Conservation (phyloP, 2,888 invertebrate genomes). For the Heteromurus nitidus region DNA sequence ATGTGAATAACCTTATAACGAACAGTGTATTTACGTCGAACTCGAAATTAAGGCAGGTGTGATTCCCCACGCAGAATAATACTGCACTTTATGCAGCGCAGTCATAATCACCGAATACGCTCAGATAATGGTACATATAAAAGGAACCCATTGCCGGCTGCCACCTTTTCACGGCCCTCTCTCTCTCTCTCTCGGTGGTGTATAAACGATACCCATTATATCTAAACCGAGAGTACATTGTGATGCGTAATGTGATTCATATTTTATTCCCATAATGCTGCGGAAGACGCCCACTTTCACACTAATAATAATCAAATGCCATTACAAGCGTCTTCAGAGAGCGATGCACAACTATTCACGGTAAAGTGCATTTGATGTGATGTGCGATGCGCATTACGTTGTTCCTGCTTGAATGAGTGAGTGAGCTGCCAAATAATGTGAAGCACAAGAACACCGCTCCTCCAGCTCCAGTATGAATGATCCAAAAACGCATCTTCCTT, state of each 20-base stretch:
- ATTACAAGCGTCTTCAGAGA: conserved; percentile 44
- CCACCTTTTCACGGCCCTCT: conserved; percentile 60
- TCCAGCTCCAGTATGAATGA: neutral
- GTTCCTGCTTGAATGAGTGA: neutral
- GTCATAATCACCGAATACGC: conserved; percentile 4
- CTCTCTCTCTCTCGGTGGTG: too few species aligned
- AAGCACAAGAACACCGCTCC: neutral
- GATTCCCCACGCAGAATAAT: conserved; percentile 25
- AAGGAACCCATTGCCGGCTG: conserved; percentile 32
- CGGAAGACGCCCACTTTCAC: conserved; percentile 60
- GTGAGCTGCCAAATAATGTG: conserved; percentile 1
- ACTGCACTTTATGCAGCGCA: neutral
- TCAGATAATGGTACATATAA: conserved; percentile 35
- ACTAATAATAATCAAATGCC: conserved; percentile 61
- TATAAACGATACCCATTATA: conserved; percentile 59
- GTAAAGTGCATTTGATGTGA: conserved; percentile 3
- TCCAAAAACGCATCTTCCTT: conserved; percentile 22
- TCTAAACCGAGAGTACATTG: conserved; percentile 27
- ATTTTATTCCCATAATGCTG: conserved; percentile 57
- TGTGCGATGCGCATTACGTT: neutral
- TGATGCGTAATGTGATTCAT: conserved; percentile 54
- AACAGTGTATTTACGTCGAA: too few species aligned
- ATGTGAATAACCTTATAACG: too few species aligned
- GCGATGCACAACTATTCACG: neutral
- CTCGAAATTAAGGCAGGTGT: conserved; percentile 47